Evolutionary conservation across 2,797 vertebrate genomes (phyloP).

Genomic region (Pantherophis alleghaniensis): DNA sequence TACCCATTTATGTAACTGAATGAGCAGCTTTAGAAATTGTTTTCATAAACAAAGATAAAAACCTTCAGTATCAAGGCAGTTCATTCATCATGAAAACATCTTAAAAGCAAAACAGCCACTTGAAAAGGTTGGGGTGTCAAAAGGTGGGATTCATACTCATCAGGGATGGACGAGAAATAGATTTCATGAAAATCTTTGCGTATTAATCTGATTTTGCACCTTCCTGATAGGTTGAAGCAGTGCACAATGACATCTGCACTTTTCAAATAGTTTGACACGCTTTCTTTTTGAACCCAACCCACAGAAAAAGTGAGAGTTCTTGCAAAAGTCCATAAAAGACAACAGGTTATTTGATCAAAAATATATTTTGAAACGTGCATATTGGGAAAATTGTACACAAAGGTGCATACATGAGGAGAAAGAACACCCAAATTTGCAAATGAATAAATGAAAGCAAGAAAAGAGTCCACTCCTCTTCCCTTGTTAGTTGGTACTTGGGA

Average conservation of each 20-base stretch:
- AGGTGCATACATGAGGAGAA: neutral
- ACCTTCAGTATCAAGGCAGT: neutral
- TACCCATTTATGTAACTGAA: neutral
- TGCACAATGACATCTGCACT: neutral
- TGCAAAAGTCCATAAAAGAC: neutral
- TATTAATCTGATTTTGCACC: neutral
- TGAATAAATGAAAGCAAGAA: neutral
- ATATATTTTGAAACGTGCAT: neutral
- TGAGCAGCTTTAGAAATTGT: neutral
- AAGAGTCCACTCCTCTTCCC: neutral
- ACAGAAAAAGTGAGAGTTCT: neutral
- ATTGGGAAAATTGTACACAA: neutral
- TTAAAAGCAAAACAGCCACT: neutral
- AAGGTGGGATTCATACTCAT: neutral
- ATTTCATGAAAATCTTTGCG: neutral
- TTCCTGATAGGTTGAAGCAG: neutral
- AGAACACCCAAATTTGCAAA: neutral
- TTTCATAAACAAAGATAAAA: neutral
- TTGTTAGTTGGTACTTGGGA: neutral
- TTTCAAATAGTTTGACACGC: neutral
- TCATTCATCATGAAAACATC: neutral
- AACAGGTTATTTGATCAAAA: neutral
- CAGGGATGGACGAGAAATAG: neutral
- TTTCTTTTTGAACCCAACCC: neutral
- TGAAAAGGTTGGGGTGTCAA: neutral